Percentiles rank a stretch among this genome's conserved stretches.
phyloP scores from a whole-genome alignment of 2,797 vertebrate genomes.

The Euphonia xanthogaster region DNA sequence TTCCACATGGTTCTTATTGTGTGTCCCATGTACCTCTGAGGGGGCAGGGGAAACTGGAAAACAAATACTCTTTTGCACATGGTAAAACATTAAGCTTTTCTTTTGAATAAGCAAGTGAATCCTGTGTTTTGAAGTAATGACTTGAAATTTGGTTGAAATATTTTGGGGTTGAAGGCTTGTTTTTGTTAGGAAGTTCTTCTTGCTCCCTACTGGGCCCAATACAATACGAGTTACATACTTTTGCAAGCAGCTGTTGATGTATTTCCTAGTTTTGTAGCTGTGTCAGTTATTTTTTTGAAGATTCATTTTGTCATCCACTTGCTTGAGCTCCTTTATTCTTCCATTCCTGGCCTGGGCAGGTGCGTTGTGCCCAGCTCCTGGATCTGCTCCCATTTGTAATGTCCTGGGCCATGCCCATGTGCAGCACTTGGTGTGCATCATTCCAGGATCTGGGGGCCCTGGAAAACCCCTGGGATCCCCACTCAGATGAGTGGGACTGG shows the following conservation, averaged over 20 bases:
- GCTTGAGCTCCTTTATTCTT: background rate
- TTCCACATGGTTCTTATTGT: background rate
- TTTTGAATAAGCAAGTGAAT: background rate
- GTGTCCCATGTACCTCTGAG: background rate
- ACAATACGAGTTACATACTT: background rate
- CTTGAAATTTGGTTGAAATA: background rate
- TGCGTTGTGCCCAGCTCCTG: background rate
- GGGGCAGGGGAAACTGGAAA: background rate
- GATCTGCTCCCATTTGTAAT: background rate
- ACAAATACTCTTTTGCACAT: background rate
- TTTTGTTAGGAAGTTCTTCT: background rate
- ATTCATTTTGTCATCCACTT: background rate
- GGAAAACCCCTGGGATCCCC: background rate
- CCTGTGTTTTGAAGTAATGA: background rate
- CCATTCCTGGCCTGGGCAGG: background rate
- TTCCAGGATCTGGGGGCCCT: background rate
- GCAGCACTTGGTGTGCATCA: background rate
- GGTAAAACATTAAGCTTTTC: background rate
- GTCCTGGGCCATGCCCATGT: background rate
- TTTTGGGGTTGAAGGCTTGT: background rate
- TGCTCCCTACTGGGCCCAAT: background rate
- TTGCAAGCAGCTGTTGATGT: background rate
- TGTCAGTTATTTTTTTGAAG: background rate
- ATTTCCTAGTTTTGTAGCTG: background rate
- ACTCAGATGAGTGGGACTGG: background rate